phyloP scores from a whole-genome alignment of 2,113 vertebrate genomes.

The Tonatia bakeri region DNA sequence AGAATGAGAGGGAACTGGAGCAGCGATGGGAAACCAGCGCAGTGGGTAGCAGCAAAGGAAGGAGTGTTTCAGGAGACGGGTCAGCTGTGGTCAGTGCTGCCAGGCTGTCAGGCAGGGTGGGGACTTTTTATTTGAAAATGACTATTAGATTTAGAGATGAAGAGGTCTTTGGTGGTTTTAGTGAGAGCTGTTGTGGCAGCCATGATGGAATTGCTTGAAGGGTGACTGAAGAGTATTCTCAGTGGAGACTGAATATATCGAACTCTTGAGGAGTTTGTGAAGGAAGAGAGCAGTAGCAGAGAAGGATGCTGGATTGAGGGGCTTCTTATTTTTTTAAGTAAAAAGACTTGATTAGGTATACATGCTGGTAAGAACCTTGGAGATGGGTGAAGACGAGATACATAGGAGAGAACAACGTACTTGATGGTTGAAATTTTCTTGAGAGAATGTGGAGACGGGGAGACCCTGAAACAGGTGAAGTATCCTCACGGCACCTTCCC shows the following conservation, averaged over 20 bases:
- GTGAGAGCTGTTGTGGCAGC: background rate
- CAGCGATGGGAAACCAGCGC: background rate
- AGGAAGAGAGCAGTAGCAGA: background rate
- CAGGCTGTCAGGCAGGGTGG: background rate
- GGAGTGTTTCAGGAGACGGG: background rate
- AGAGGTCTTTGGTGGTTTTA: background rate
- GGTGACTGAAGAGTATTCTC: background rate
- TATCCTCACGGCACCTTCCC: background rate
- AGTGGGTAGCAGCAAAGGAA: background rate
- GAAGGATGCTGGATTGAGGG: background rate
- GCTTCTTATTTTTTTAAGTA: background rate
- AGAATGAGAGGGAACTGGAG: background rate
- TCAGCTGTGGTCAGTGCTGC: background rate
- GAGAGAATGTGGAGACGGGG: background rate
- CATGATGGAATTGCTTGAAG: background rate
- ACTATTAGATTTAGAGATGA: background rate
- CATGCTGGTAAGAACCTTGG: background rate
- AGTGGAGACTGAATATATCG: background rate
- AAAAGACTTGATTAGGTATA: background rate
- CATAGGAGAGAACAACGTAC: background rate
- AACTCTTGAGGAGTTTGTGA: background rate
- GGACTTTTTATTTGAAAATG: background rate
- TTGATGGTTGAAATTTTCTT: background rate
- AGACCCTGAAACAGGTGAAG: background rate
- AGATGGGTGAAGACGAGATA: background rate